These are phyloP conservation scores for Meteorus colon DNA, from an alignment of 2,888 invertebrate genomes.

Conservation along the genomic window DNA sequence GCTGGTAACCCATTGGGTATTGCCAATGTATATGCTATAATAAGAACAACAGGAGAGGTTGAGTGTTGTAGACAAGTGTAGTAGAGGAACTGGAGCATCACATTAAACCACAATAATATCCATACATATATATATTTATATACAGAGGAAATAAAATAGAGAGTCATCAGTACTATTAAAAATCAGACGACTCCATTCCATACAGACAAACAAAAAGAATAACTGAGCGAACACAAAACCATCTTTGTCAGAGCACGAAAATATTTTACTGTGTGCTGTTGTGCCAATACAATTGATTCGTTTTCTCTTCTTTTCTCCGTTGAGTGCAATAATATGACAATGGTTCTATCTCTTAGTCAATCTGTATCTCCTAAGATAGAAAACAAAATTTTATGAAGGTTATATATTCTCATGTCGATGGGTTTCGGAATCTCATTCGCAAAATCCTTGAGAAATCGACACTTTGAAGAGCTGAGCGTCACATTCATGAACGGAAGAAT, in stretches of 20 bases:
- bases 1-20: neutral
- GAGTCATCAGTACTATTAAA: neutral
- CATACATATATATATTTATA: neutral
- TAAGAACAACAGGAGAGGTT: constrained; percentile 12
- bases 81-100: constrained; percentile 11
- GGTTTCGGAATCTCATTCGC: too few species aligned
- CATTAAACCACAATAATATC: neutral
- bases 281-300: neutral
- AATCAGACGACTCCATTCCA: neutral
- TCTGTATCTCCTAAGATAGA: too few species aligned
- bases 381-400: too few species aligned
- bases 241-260: neutral
- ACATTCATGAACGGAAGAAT: too few species aligned
- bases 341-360: too few species aligned
- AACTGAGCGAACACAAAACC: neutral
- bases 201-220: neutral
- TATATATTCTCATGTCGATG: too few species aligned
- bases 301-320: neutral
- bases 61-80: neutral
- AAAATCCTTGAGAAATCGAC: too few species aligned
- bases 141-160: neutral
- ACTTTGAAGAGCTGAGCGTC: too few species aligned
- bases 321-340: too few species aligned
- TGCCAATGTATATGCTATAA: constrained; percentile 4
- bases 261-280: neutral